Conservation (phyloP, 2,888 invertebrate genomes). For the Torymus tubicola region DNA sequence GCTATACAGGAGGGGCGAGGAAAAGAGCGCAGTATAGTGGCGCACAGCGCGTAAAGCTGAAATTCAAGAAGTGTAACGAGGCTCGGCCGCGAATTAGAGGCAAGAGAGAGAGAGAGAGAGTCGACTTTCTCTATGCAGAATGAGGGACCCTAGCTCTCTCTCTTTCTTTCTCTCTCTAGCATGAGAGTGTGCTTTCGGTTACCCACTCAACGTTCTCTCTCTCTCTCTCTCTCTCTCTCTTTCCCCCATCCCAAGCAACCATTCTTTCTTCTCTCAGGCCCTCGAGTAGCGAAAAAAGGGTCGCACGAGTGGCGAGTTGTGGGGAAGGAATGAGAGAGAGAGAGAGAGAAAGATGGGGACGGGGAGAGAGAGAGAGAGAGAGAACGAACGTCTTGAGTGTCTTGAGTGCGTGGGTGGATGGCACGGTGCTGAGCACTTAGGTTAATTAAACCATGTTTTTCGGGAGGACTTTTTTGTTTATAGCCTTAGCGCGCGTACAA, state of each 20-base stretch:
- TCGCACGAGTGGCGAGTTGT: slow-evolving; percentile 3
- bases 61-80: slow-evolving; percentile 49
- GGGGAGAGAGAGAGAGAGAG: not conserved
- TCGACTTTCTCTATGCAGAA: slow-evolving; percentile 44
- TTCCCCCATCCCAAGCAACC: not conserved
- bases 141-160: slow-evolving; percentile 31
- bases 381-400: slow-evolving; percentile 8
- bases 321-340: not conserved
- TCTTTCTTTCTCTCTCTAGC: no score
- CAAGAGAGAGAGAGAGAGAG: no score
- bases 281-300: slow-evolving; percentile 15
- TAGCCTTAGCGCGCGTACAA: not conserved
- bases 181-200: slow-evolving; percentile 42
- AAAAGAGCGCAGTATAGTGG: no score
- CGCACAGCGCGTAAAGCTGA: slow-evolving; percentile 5
- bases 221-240: not conserved
- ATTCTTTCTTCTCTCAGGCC: not conserved
- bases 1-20: no score
- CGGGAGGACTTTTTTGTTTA: slow-evolving; percentile 34
- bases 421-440: slow-evolving; percentile 25
- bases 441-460: slow-evolving; percentile 51
- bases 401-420: not conserved
- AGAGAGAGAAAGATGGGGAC: not conserved
- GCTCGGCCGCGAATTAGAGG: slow-evolving; percentile 49
- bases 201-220: slow-evolving; percentile 27